Evolutionary conservation across 1,140 invertebrate species (phyloP).

Genomic region (Caenorhabditis brenneri): DNA sequence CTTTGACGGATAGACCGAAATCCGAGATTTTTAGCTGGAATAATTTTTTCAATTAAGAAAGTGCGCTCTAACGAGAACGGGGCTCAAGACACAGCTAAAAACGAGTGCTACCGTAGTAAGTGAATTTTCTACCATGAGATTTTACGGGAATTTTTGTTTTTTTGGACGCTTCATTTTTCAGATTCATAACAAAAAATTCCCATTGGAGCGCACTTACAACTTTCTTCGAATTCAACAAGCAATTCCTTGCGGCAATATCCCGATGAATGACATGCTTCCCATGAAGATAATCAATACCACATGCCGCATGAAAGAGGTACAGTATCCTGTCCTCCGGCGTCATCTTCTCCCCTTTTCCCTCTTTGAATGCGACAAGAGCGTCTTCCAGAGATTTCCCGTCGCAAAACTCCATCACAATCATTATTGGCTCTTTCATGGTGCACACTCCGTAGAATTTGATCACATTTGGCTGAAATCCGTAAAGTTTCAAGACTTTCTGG

Average conservation of each 20-base stretch:
- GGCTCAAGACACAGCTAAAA: too few species aligned
- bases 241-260: slow-evolving; percentile 17
- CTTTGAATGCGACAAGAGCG: background rate
- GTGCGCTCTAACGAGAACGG: too few species aligned
- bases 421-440: slow-evolving; percentile 27
- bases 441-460: slow-evolving; percentile 31
- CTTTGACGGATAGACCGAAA: slow-evolving; percentile 4
- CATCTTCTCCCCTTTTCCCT: background rate
- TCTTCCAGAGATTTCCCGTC: background rate
- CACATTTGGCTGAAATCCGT: background rate
- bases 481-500: background rate
- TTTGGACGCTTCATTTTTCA: too few species aligned
- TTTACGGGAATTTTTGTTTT: too few species aligned
- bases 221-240: slow-evolving; percentile 7
- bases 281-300: slow-evolving; percentile 26
- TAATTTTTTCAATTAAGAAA: background rate
- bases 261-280: slow-evolving; percentile 14
- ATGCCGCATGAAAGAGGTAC: slow-evolving; percentile 5
- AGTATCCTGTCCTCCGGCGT: background rate
- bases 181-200: background rate
- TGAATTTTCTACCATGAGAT: too few species aligned
- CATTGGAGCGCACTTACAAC: background rate
- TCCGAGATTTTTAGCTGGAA: slow-evolving; percentile 22
- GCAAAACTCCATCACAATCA: slow-evolving; percentile 28
- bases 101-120: too few species aligned